These are phyloP conservation scores for Lophura swinhoii DNA, from an alignment of 2,797 vertebrate species.

Conservation along the genomic window DNA sequence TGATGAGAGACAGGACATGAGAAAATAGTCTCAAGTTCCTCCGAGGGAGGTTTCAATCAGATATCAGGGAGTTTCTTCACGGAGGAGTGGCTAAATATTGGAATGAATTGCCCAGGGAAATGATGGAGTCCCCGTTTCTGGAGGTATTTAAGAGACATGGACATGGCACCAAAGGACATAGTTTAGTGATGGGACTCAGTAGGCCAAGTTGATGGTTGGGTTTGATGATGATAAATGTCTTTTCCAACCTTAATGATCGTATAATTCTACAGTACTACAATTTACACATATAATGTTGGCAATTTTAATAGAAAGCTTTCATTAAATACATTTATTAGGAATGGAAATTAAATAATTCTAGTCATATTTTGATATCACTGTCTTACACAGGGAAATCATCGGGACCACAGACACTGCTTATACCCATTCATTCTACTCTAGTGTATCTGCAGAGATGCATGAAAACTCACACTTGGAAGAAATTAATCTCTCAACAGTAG, in stretches of 20 bases:
- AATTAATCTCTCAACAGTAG: slow-evolving; percentile 48
- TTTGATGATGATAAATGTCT: background rate
- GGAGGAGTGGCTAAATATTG: background rate
- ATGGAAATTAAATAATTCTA: background rate
- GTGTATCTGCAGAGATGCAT: slow-evolving; percentile 30
- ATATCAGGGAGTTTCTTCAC: background rate
- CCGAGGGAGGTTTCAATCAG: background rate
- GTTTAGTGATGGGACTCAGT: background rate
- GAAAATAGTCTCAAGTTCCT: background rate
- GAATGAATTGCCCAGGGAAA: background rate
- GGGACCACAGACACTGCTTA: background rate
- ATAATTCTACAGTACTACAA: background rate
- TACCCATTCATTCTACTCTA: background rate
- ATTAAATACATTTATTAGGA: background rate
- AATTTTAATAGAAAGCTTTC: background rate
- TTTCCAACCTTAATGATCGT: background rate
- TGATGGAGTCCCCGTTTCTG: background rate
- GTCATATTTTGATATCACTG: background rate
- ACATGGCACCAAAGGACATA: background rate
- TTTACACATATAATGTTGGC: background rate
- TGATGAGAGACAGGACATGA: background rate
- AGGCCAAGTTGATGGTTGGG: background rate
- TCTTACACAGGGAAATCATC: background rate
- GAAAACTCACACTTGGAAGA: slow-evolving; percentile 65
- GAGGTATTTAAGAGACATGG: background rate